Evolutionary conservation across 2,888 invertebrate genomes (phyloP).

Genomic region (Morpho achilles): DNA sequence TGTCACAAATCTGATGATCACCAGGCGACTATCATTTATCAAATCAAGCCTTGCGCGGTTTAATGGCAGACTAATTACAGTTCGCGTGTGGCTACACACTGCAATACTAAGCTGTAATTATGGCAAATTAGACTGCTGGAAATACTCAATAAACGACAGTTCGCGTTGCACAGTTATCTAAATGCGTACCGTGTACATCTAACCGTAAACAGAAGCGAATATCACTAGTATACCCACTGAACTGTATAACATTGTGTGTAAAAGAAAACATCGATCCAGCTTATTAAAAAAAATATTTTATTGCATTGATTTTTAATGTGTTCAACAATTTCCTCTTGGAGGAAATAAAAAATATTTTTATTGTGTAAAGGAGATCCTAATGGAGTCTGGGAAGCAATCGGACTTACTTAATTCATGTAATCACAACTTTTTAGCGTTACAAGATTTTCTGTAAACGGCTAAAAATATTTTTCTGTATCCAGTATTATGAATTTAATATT

Average conservation of each 20-base stretch:
- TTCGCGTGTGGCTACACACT: constrained; percentile 36
- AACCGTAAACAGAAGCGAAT: not conserved
- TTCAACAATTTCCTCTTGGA: too few species aligned
- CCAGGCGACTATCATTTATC: constrained; percentile 51
- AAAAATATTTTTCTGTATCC: not conserved
- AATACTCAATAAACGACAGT: constrained; percentile 50
- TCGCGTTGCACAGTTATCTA: constrained; percentile 52
- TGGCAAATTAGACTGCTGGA: constrained; percentile 50
- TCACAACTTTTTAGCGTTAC: too few species aligned
- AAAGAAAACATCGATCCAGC: too few species aligned
- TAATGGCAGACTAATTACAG: constrained; percentile 75
- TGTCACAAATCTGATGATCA: constrained; percentile 17
- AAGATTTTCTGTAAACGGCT: too few species aligned
- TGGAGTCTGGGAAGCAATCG: too few species aligned
- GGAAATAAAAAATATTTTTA: too few species aligned
- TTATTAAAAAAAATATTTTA: too few species aligned
- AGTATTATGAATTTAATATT: too few species aligned
- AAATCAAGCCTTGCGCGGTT: constrained; percentile 66
- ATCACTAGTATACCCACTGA: not conserved
- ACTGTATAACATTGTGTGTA: not conserved
- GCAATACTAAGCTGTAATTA: constrained; percentile 44
- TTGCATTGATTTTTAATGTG: too few species aligned
- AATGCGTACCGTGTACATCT: constrained; percentile 28
- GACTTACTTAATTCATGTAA: too few species aligned
- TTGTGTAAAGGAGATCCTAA: too few species aligned